Evolutionary conservation across 1,140 invertebrate genomes (phyloP).

Genomic region (Cryptotermes secundus): DNA sequence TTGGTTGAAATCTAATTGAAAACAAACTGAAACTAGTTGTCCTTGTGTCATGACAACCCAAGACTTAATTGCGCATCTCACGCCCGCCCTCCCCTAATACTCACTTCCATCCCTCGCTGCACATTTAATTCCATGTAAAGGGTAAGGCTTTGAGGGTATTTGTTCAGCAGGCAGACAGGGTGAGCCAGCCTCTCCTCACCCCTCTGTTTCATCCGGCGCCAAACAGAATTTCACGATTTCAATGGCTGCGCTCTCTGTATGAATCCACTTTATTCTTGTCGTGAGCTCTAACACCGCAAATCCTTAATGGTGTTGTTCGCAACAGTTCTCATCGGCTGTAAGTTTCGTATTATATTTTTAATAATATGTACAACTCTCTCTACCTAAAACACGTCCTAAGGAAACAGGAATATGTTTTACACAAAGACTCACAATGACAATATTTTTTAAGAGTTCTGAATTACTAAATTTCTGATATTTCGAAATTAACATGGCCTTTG

Average conservation of each 20-base stretch:
- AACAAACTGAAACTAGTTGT: constrained; percentile 7
- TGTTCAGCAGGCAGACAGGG: constrained; percentile 8
- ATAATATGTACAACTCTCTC: background rate
- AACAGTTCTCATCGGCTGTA: background rate
- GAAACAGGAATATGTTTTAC: background rate
- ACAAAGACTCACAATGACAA: background rate
- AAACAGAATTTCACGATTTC: too few relatives aligned
- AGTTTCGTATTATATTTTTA: background rate
- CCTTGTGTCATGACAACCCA: background rate
- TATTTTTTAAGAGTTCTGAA: background rate
- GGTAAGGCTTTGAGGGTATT: background rate
- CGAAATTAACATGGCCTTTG: too few relatives aligned
- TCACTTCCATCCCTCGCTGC: background rate
- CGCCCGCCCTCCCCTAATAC: too few relatives aligned
- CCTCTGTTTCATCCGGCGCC: background rate
- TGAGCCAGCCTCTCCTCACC: background rate
- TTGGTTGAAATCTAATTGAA: constrained; percentile 18
- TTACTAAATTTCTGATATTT: too few relatives aligned
- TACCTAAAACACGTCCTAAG: background rate
- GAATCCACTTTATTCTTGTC: background rate
- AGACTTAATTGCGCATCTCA: background rate
- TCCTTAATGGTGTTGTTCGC: background rate
- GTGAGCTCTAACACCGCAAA: background rate
- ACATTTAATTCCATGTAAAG: constrained; percentile 6
- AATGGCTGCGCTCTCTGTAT: background rate